Base-by-base conservation (phyloP, 2,888 invertebrate genomes). In the Tineola bisselliella region DNA sequence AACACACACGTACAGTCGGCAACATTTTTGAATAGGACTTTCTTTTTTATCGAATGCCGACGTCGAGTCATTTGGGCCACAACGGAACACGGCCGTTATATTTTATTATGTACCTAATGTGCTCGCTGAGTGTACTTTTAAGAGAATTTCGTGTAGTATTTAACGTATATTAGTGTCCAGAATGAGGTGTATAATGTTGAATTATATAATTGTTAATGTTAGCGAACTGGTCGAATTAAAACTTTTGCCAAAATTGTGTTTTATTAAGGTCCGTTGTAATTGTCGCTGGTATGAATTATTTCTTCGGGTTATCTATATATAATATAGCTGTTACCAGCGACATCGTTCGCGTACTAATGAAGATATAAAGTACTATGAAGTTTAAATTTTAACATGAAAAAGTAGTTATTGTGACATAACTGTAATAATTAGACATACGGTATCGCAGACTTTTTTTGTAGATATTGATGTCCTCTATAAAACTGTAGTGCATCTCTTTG, bases 111-210 rank as follows among this genome's bases (percentile, higher is more conserved):
- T 12, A 25, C 54, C 2, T 17, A 54, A 54, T 54, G 54, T 54
- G 54, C 54, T 54, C 25, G 25, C 54, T 54, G 54, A 54, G 54
- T 54, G 12, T 12, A 18, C 54, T 54, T 25, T 54, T 25, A 48
- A 25, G 25, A 25, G 54, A 54, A 25, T 54, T 54, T 25, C 54
- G 31, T 58, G 58, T 31, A 15, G 58, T 58, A 58, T 58, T 58
- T 58, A 58, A 33, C 58, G 58, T 31, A 58, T 58, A 58, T 58
- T 58, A 58, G 58, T 33, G 58, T 15, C 31, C 31, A n/a, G 31
- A 58, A 58, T 33, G 58, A 58, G 33, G 15, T 33, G 13, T 58
- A 58, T 58, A 33, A 58, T 58, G 58, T 30, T 8, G 6, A 33
- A 58, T 15, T 33, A 33, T 13, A 30, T 58, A 13, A 58, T 31